Conservation (phyloP, 2,113 vertebrate genomes). For the Oncorhynchus mykiss region DNA sequence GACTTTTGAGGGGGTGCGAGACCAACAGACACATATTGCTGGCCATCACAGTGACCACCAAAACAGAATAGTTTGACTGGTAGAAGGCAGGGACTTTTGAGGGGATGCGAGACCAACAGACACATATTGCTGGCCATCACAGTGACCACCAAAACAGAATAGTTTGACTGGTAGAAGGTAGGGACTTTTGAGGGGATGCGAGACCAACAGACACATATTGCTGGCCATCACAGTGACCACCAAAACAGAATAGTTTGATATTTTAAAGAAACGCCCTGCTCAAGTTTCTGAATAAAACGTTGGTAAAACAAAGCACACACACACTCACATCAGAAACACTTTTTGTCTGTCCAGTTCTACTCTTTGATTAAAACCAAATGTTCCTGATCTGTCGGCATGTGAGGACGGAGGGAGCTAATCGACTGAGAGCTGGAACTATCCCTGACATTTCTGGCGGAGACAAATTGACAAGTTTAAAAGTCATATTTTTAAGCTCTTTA, state of each 20-base stretch:
- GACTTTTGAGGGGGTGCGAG: not conserved
- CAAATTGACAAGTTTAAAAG: slow-evolving; percentile 7
- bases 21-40: not conserved
- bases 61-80: too few relatives aligned
- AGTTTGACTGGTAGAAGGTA: not conserved
- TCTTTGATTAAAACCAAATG: slow-evolving; percentile 58
- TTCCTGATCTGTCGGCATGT: slow-evolving; percentile 22
- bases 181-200: not conserved
- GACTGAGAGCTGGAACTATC: not conserved
- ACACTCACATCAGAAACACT: slow-evolving; percentile 29
- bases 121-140: not conserved
- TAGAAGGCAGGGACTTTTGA: not conserved
- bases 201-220: not conserved
- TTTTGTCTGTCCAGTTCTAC: slow-evolving; percentile 31
- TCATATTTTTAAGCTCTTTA: not conserved
- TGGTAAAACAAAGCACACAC: slow-evolving; percentile 40
- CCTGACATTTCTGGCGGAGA: not conserved
- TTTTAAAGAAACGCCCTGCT: slow-evolving; percentile 51
- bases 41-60: not conserved
- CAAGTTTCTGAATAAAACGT: slow-evolving; percentile 59
- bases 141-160: not conserved
- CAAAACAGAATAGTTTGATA: slow-evolving; percentile 42
- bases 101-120: not conserved
- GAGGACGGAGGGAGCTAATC: slow-evolving; percentile 1
- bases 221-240: not conserved